Evolutionary conservation across 1,140 invertebrate genomes (phyloP).

Genomic region (Nixonia krombeini): DNA sequence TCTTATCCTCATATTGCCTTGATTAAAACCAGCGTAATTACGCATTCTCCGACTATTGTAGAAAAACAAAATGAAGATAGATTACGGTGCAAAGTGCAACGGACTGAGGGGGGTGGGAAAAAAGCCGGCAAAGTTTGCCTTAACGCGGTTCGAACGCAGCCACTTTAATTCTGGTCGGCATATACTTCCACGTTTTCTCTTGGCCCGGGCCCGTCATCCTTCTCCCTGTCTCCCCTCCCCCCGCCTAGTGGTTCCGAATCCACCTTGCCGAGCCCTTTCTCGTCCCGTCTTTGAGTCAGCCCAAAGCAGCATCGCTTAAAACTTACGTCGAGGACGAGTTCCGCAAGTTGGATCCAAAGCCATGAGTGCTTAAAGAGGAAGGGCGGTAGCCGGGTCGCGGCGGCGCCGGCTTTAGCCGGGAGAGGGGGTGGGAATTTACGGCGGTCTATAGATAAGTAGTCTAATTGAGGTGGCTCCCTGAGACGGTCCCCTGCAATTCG

Average conservation of each 20-base stretch:
- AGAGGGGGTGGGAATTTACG: background rate
- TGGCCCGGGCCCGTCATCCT: too few species aligned
- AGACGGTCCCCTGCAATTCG: slow-evolving; percentile 62
- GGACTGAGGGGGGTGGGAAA: slow-evolving; percentile 5
- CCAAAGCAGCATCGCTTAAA: slow-evolving; percentile 52
- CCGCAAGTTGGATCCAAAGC: slow-evolving; percentile 40
- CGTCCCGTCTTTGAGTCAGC: slow-evolving; percentile 22
- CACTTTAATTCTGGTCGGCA: slow-evolving; percentile 36
- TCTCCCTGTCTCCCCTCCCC: too few species aligned
- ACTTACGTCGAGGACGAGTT: slow-evolving; percentile 42
- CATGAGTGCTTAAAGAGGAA: slow-evolving; percentile 15
- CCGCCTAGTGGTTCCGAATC: too few species aligned
- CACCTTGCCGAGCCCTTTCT: too few species aligned
- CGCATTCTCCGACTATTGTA: slow-evolving; percentile 13
- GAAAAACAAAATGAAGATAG: slow-evolving; percentile 30
- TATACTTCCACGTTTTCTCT: too few species aligned
- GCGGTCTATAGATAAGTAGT: slow-evolving; percentile 24
- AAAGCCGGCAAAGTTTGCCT: slow-evolving; percentile 8
- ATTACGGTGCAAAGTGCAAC: slow-evolving; percentile 18
- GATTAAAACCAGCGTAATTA: slow-evolving; percentile 39
- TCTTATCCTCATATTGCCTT: slow-evolving; percentile 36
- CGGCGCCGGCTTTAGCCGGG: background rate
- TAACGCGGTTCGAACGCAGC: slow-evolving; percentile 23
- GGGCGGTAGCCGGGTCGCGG: background rate
- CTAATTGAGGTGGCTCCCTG: slow-evolving; percentile 21